Evolutionary conservation across 2,797 vertebrate genomes (phyloP).

Genomic region (Dendrocincla fuliginosa): DNA sequence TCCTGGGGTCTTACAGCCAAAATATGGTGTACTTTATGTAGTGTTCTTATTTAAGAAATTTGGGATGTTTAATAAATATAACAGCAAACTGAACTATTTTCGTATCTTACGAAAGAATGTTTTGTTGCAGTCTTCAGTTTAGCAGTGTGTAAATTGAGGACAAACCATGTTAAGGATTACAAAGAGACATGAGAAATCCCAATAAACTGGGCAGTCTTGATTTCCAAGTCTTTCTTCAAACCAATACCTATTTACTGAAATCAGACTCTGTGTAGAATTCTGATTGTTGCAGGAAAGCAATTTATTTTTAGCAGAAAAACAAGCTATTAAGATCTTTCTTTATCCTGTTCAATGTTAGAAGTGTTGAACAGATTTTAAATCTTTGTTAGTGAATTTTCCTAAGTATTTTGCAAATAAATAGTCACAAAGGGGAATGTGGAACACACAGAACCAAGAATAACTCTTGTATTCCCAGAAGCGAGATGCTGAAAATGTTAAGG

Average conservation of each 20-base stretch:
- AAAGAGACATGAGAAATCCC: not conserved
- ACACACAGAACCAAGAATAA: not conserved
- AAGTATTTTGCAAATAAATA: not conserved
- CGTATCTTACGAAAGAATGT: not conserved
- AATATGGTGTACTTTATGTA: not conserved
- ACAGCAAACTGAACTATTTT: not conserved
- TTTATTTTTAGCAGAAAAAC: slow-evolving; percentile 10
- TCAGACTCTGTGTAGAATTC: not conserved
- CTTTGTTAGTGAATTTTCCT: slow-evolving; percentile 10
- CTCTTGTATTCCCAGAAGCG: not conserved
- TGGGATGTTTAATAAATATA: not conserved
- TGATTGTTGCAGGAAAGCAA: not conserved
- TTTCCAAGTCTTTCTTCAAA: not conserved
- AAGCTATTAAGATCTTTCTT: not conserved
- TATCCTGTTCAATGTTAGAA: not conserved
- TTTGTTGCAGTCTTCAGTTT: not conserved
- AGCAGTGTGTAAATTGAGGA: not conserved
- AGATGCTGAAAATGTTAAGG: not conserved
- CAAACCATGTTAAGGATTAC: not conserved
- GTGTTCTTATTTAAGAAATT: not conserved
- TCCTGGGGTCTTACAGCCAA: not conserved
- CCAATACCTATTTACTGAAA: not conserved
- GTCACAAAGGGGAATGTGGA: not conserved
- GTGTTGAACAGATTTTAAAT: not conserved
- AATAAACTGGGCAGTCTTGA: not conserved